Conservation (phyloP, 2,888 invertebrate species). For the Creontiades dilutus region DNA sequence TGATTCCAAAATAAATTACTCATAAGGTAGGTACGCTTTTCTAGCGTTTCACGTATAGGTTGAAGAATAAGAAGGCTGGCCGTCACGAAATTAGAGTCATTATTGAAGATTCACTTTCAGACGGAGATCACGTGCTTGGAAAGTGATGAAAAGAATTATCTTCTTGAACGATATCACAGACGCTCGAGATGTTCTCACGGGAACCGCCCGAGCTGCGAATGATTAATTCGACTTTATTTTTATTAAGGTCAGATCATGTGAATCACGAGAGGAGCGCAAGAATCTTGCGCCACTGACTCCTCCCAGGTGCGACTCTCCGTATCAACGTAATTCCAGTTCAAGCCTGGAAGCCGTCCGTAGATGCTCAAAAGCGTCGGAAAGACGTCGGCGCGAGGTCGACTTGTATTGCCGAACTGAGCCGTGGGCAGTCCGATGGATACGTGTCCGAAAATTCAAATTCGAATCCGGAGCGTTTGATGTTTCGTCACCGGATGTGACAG, state of each 20-base stretch:
- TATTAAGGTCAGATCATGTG: constrained; percentile 36
- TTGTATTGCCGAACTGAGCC: not conserved
- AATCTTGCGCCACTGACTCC: not conserved
- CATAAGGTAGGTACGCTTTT: too few relatives aligned
- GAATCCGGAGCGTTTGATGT: not conserved
- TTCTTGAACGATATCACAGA: not conserved
- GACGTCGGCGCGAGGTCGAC: not conserved
- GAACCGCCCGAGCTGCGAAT: not conserved
- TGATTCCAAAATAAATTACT: too few relatives aligned
- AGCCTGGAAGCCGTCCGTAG: not conserved
- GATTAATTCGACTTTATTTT: constrained; percentile 10
- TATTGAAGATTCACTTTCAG: too few relatives aligned
- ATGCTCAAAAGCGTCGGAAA: not conserved
- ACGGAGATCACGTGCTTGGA: too few relatives aligned
- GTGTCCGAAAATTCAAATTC: not conserved
- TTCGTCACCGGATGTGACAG: not conserved
- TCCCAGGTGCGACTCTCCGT: not conserved
- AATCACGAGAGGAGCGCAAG: not conserved
- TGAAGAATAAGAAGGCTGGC: too few relatives aligned
- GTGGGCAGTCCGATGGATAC: not conserved
- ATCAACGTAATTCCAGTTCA: constrained; percentile 13
- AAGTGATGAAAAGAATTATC: not conserved
- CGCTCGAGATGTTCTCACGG: not conserved
- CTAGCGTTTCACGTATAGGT: too few relatives aligned
- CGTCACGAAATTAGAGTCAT: too few relatives aligned